A percentile compares a stretch with the other conserved stretches of the same genome.
Evolutionary conservation across 2,888 invertebrate genomes (phyloP).

Genomic region (Drosophila engyochracea): DNA sequence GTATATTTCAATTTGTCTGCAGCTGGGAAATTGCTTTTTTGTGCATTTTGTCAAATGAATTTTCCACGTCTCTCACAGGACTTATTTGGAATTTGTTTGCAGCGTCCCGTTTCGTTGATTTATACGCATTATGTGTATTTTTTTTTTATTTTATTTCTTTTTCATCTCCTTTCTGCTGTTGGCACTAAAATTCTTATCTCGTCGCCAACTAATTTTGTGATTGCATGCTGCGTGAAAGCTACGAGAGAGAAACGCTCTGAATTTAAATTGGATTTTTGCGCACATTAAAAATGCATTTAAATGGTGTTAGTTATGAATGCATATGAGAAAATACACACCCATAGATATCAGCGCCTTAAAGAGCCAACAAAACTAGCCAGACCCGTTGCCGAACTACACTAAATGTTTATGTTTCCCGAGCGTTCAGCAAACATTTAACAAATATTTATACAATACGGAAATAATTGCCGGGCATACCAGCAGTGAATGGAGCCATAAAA

Average conservation of each 20-base stretch:
- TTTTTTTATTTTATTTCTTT: background rate
- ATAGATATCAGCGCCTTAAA: slow-evolving; percentile 13
- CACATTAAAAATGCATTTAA: slow-evolving; percentile 83
- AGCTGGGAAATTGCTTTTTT: slow-evolving; percentile 81
- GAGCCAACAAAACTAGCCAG: slow-evolving; percentile 5
- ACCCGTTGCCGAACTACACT: slow-evolving; percentile 55
- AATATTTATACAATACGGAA: slow-evolving; percentile 67
- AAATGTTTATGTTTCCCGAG: slow-evolving; percentile 81
- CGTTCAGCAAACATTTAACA: slow-evolving; percentile 74
- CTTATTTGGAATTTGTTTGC: slow-evolving; percentile 78
- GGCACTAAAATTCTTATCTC: slow-evolving; percentile 77
- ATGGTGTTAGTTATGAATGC: slow-evolving; percentile 77
- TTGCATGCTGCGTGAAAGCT: slow-evolving; percentile 63
- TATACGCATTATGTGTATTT: slow-evolving; percentile 69
- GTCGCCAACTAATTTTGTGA: slow-evolving; percentile 79
- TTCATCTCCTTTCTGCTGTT: slow-evolving; percentile 22
- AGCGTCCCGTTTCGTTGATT: slow-evolving; percentile 65
- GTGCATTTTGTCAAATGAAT: slow-evolving; percentile 83
- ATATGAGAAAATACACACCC: slow-evolving; percentile 58
- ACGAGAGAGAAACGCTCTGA: slow-evolving; percentile 78
- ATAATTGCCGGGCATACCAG: slow-evolving; percentile 68
- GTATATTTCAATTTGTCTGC: slow-evolving; percentile 82
- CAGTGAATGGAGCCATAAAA: slow-evolving; percentile 66
- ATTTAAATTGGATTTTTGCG: slow-evolving; percentile 84
- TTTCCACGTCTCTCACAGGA: slow-evolving; percentile 78